Evolutionary conservation across 2,113 vertebrate genomes (phyloP).

Genomic region (Trichomycterus rosablanca): DNA sequence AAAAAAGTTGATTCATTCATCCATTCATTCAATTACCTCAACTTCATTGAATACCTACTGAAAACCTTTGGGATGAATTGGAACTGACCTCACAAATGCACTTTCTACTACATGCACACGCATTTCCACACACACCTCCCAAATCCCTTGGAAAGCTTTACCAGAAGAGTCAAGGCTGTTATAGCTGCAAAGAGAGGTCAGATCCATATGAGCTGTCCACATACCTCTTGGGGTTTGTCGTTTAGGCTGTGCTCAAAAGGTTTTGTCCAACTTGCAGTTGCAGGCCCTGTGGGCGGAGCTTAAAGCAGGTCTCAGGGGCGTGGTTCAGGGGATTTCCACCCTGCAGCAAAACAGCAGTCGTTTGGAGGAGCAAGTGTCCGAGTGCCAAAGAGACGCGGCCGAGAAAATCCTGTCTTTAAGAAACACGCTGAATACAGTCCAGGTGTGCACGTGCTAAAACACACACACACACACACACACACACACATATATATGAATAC

Average conservation of each 20-base stretch:
- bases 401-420: slow-evolving; percentile 90
- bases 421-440: slow-evolving; percentile 88
- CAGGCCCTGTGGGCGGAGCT: slow-evolving; percentile 89
- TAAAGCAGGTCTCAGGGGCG: slow-evolving; percentile 80
- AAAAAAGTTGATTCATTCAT: too few relatives aligned
- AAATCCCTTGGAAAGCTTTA: too few relatives aligned
- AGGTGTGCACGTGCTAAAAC: slow-evolving; percentile 64
- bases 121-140: not conserved
- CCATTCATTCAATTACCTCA: too few relatives aligned
- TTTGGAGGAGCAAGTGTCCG: slow-evolving; percentile 84
- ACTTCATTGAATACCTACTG: too few relatives aligned
- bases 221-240: too few relatives aligned
- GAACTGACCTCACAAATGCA: too few relatives aligned
- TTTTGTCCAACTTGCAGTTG: slow-evolving; percentile 59
- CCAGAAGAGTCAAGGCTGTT: too few relatives aligned
- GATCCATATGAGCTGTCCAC: too few relatives aligned
- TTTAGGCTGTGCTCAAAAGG: too few relatives aligned
- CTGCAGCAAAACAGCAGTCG: slow-evolving; percentile 81
- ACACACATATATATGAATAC: not conserved
- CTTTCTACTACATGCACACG: not conserved
- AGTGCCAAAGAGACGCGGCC: slow-evolving; percentile 81
- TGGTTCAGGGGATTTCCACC: slow-evolving; percentile 77
- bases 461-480: slow-evolving; percentile 1
- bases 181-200: too few relatives aligned
- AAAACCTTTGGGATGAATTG: too few relatives aligned